These are phyloP conservation scores for Eurystomus gularis DNA, from an alignment of 2,113 vertebrate genomes.

Conservation along the genomic window DNA sequence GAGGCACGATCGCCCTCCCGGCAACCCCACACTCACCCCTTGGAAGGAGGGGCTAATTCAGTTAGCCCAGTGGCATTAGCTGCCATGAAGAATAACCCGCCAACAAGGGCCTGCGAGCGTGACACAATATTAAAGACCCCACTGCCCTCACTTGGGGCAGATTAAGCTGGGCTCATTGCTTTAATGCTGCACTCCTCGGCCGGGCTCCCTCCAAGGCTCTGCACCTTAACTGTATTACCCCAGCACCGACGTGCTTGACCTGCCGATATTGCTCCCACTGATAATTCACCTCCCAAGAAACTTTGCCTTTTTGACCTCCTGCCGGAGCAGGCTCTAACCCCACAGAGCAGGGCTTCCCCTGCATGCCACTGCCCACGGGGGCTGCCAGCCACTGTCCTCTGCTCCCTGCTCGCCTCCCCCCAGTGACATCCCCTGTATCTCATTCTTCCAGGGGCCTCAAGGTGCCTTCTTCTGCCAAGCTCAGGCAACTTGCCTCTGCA, in stretches of 20 bases:
- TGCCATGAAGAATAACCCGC: conserved; percentile 81
- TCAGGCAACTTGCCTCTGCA: background rate
- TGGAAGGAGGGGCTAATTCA: conserved; percentile 84
- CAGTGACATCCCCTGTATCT: background rate
- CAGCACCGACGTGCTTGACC: conserved; percentile 78
- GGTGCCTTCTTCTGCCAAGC: background rate
- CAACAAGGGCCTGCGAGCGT: conserved; percentile 74
- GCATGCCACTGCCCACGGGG: background rate
- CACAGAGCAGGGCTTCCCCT: background rate
- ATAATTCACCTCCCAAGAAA: conserved; percentile 86
- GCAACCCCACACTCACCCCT: conserved; percentile 85
- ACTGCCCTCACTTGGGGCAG: conserved; percentile 85
- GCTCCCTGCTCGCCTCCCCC: fast-evolving
- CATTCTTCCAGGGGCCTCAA: background rate
- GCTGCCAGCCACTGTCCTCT: background rate
- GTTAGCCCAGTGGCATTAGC: conserved; percentile 89
- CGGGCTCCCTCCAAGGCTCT: conserved; percentile 76
- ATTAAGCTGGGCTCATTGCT: conserved; percentile 89
- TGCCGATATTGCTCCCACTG: conserved; percentile 78
- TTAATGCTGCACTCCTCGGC: conserved; percentile 75
- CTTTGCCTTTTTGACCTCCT: conserved; percentile 91
- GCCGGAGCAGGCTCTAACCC: conserved; percentile 42
- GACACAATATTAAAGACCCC: conserved; percentile 84
- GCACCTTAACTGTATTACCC: conserved; percentile 88
- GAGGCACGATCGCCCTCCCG: conserved; percentile 81